phyloP scores from a whole-genome alignment of 1,140 invertebrate genomes.

The Dinoponera quadriceps region DNA sequence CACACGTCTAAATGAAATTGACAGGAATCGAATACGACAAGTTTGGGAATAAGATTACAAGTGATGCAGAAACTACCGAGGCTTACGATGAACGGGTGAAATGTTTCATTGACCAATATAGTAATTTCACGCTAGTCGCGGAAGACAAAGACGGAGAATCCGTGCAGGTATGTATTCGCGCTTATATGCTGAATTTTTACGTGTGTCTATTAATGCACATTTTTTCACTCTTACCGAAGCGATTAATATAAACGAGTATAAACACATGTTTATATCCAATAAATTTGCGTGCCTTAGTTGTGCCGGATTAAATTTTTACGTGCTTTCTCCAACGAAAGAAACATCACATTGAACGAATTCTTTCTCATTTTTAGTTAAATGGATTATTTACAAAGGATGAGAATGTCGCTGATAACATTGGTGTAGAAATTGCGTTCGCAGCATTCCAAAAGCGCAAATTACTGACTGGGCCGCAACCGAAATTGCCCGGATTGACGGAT shows the following conservation, averaged over 20 bases:
- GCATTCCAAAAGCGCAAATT: conserved; percentile 23
- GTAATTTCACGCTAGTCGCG: conserved; percentile 21
- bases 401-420: conserved; percentile 54
- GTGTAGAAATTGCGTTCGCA: conserved; percentile 2
- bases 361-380: conserved; percentile 20
- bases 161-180: conserved; percentile 8
- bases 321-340: background rate
- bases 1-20: conserved; percentile 11
- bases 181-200: too few relatives aligned
- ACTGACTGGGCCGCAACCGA: background rate
- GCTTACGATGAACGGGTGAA: conserved; percentile 89
- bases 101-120: conserved; percentile 95
- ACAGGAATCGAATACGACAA: conserved; percentile 88
- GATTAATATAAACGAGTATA: background rate
- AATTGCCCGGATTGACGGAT: conserved; percentile 35
- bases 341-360: background rate
- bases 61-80: conserved; percentile 90
- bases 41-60: conserved; percentile 90
- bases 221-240: too few relatives aligned
- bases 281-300: background rate
- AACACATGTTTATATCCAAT: background rate
- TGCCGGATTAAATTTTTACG: background rate
- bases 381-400: conserved; percentile 23
- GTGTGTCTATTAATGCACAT: too few relatives aligned
- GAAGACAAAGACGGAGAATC: background rate